Conservation (phyloP, 2,113 vertebrate species). For the Takifugu bimaculatus region DNA sequence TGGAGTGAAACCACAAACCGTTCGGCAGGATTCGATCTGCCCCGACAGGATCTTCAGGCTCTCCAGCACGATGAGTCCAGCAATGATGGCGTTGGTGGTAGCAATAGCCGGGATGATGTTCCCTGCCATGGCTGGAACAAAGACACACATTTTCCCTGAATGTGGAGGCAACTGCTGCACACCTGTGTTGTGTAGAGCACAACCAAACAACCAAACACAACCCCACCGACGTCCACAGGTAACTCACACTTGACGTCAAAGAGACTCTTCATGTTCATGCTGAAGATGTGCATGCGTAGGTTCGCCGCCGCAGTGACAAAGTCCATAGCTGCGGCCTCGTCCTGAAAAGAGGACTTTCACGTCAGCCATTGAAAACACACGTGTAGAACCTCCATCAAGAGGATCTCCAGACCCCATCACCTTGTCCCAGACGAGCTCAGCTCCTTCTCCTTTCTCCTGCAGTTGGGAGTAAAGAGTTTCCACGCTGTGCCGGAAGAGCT, state of each 20-base stretch:
- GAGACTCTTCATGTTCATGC: conserved; percentile 98
- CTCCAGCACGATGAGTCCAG: conserved; percentile 93
- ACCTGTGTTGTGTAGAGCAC: background rate
- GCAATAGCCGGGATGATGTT: conserved; percentile 99
- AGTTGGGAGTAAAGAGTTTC: conserved; percentile 85
- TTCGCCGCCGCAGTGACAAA: conserved; percentile 96
- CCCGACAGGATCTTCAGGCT: conserved; percentile 91
- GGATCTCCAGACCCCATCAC: conserved; percentile 52
- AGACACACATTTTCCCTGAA: background rate
- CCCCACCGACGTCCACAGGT: background rate
- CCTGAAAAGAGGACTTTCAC: conserved; percentile 78
- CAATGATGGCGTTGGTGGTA: conserved; percentile 97
- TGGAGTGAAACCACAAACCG: conserved; percentile 74
- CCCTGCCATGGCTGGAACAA: conserved; percentile 90
- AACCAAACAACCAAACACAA: background rate
- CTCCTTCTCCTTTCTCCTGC: conserved; percentile 85
- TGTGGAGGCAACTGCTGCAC: background rate
- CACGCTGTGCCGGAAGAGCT: conserved; percentile 88
- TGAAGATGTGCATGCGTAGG: conserved; percentile 96
- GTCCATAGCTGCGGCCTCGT: conserved; percentile 94
- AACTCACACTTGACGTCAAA: conserved; percentile 98
- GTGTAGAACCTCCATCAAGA: background rate
- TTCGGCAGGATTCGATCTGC: conserved; percentile 90
- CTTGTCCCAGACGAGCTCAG: conserved; percentile 97
- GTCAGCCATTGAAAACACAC: too few relatives aligned